Base-by-base conservation (phyloP, 2,888 invertebrate genomes). In the Bruchidius siliquastri region DNA sequence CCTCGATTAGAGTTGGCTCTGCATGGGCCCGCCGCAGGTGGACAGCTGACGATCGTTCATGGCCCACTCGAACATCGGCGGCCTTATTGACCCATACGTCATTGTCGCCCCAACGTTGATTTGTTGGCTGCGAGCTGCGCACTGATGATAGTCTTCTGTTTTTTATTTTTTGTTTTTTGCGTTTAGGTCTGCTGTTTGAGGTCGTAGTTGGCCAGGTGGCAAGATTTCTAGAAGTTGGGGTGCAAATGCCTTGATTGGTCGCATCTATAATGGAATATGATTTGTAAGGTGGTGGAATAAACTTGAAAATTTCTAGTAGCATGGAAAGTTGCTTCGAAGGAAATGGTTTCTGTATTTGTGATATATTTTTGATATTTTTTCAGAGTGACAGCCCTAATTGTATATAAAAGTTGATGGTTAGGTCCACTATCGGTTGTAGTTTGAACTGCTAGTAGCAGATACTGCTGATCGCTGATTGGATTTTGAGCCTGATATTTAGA, bases 31-130 rank as follows among this genome's bases (percentile, higher is more conserved):
- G 74, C 84, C 77, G 83, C 83, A 80, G 84, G 83, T 49, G 79
- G 83, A 84, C 85, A 84, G 85, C 85, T 85, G 85, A 85, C 85
- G 84, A 85, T 85, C 85, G 84, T 83, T 85, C 85, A 85, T 84
- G 83, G 84, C 84, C 85, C 85, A 85, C 85, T 85, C 84, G 85
- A 84, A 84, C 82, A 82, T 82, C 80, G 82, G 83, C 83, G 81
- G 80, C 83, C 84, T 84, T 84, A 85, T 85, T 84, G 85, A 84
- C 84, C 82, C 84, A 85, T 85, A 84, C 83, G 84, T 85, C 85
- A 84, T 83, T 85, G 85, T 84, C 84, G 66, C 10, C 49, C 49
- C 49, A 49, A 49, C 49, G 49, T 49, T 49, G 49, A 49, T 49
- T 49, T 49, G 49, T 49, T 49, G 49, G 49, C 49, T 49, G 49